Evolutionary conservation across 2,888 invertebrate genomes (phyloP).

Genomic region (Idaea aversata): DNA sequence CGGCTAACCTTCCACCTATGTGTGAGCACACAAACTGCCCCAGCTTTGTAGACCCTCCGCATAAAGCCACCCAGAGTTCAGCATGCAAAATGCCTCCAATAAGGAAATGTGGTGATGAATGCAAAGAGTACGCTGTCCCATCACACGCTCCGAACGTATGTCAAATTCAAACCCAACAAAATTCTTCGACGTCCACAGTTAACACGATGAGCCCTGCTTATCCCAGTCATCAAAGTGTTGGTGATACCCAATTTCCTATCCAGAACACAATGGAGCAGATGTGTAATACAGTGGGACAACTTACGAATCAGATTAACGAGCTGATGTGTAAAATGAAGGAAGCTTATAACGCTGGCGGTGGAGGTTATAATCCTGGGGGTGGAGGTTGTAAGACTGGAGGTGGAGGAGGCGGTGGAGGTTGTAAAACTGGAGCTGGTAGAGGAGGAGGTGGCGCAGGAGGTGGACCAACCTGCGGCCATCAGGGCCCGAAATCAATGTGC

Average conservation of each 20-base stretch:
- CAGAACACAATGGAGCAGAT: background rate
- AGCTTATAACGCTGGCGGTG: slow-evolving; percentile 23
- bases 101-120: slow-evolving; percentile 38
- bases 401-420: slow-evolving; percentile 7
- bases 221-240: background rate
- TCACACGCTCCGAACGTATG: slow-evolving; percentile 6
- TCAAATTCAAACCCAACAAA: background rate
- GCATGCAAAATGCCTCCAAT: slow-evolving; percentile 31
- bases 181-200: background rate
- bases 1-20: slow-evolving; percentile 50
- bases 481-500: slow-evolving; percentile 33
- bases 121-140: slow-evolving; percentile 33
- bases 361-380: background rate
- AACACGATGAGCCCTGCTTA: background rate
- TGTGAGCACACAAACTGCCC: slow-evolving; percentile 43
- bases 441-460: slow-evolving; percentile 7
- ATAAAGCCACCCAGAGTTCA: slow-evolving; percentile 27
- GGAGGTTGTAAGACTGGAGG: slow-evolving; percentile 25
- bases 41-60: slow-evolving; percentile 24
- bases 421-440: slow-evolving; percentile 15
- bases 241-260: background rate
- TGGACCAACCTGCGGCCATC: slow-evolving; percentile 19
- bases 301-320: slow-evolving; percentile 5
- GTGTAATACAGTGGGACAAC: slow-evolving; percentile 1
- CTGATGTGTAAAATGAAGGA: slow-evolving; percentile 5